Evolutionary conservation across 2,797 vertebrate genomes (phyloP).

Genomic region (Falco berigora): DNA sequence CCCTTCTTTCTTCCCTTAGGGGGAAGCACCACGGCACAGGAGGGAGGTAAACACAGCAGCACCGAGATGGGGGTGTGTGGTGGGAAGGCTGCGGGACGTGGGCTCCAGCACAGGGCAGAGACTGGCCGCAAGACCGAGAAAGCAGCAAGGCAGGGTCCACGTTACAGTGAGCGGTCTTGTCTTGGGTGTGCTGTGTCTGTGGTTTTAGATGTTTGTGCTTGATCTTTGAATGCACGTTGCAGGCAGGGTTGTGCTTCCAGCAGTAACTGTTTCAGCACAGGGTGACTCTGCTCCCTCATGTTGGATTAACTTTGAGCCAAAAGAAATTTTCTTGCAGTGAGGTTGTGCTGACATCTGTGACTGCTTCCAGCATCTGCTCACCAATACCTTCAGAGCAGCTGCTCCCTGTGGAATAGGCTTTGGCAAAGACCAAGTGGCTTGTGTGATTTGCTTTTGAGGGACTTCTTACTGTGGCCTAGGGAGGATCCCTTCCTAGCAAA

Average conservation of each 20-base stretch:
- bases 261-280: background rate
- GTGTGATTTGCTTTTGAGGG: background rate
- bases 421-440: background rate
- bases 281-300: background rate
- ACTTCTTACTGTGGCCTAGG: background rate
- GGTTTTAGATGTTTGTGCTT: background rate
- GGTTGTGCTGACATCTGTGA: background rate
- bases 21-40: accelerated
- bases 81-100: background rate
- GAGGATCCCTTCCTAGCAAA: background rate
- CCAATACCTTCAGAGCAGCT: background rate
- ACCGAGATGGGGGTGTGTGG: background rate
- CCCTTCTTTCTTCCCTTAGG: background rate
- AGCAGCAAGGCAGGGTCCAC: background rate
- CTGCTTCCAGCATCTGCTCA: background rate
- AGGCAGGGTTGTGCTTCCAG: background rate
- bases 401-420: background rate
- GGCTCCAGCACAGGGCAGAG: background rate
- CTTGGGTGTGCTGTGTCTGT: background rate
- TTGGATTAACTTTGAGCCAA: background rate
- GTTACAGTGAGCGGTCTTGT: background rate
- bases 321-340: background rate
- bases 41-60: background rate
- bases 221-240: background rate
- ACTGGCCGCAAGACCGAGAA: no score